phyloP scores from a whole-genome alignment of 2,888 invertebrate species.

The Drosophila falleni region DNA sequence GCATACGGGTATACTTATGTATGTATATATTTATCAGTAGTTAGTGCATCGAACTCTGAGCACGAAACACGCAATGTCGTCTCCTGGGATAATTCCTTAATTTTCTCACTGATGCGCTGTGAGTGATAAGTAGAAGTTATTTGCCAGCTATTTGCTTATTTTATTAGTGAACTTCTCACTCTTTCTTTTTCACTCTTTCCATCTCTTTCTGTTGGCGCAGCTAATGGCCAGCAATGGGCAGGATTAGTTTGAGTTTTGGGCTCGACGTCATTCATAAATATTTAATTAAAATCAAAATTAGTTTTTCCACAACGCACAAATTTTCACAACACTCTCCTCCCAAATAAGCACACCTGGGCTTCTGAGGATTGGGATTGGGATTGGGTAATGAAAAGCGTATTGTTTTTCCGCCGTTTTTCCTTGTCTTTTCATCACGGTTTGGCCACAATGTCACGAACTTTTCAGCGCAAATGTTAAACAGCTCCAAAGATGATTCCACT shows the following conservation, averaged over 20 bases:
- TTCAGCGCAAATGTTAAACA: conserved; percentile 59
- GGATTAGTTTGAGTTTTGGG: conserved; percentile 26
- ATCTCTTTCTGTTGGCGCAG: background rate
- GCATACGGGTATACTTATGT: conserved; percentile 14
- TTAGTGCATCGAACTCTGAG: conserved; percentile 5
- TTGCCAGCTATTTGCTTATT: conserved; percentile 77
- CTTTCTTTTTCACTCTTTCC: background rate
- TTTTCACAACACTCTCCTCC: conserved; percentile 2
- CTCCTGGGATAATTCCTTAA: conserved; percentile 81
- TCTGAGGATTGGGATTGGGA: conserved; percentile 16
- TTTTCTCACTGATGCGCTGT: conserved; percentile 79
- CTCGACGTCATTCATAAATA: conserved; percentile 61
- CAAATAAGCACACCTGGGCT: conserved; percentile 25
- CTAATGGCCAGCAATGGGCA: conserved; percentile 13
- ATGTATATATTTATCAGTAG: conserved; percentile 29
- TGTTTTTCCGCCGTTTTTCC: conserved; percentile 23
- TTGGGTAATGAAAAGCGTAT: conserved; percentile 48
- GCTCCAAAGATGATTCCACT: conserved; percentile 37
- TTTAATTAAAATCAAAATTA: conserved; percentile 81
- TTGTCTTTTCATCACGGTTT: conserved; percentile 58
- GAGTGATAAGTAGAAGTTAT: conserved; percentile 83
- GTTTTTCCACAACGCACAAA: conserved; percentile 50
- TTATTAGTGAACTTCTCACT: conserved; percentile 66
- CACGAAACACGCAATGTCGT: conserved; percentile 63
- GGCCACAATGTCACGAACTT: conserved; percentile 54